phyloP scores from a whole-genome alignment of 2,797 vertebrate species.

The Bovichtus variegatus region DNA sequence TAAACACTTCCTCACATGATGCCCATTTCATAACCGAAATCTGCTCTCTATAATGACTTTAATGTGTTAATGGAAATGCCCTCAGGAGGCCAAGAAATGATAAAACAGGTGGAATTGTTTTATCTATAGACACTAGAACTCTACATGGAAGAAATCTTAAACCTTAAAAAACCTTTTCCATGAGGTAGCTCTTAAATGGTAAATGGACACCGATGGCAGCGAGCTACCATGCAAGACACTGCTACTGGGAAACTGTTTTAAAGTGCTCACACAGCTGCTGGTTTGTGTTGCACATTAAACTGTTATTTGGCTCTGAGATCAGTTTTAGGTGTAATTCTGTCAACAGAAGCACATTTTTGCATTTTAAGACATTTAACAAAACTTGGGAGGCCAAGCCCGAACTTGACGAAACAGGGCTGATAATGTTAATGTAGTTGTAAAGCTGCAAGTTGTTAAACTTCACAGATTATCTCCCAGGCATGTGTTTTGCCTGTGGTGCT shows the following conservation, averaged over 20 bases:
- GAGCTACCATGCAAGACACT: background rate
- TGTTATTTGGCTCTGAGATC: background rate
- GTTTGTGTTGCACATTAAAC: background rate
- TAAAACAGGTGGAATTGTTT: background rate
- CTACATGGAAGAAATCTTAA: background rate
- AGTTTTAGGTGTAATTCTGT: background rate
- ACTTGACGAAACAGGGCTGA: background rate
- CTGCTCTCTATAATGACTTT: background rate
- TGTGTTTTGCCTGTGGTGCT: slow-evolving; percentile 12
- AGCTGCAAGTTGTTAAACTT: slow-evolving; percentile 20
- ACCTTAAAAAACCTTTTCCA: background rate
- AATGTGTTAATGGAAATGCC: background rate
- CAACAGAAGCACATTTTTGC: background rate
- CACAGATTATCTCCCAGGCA: slow-evolving; percentile 2
- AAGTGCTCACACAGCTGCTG: background rate
- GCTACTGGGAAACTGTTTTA: background rate
- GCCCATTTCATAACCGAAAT: background rate
- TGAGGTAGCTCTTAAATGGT: background rate
- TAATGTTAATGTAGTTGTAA: slow-evolving; percentile 6
- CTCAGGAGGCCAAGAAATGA: background rate
- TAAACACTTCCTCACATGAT: background rate
- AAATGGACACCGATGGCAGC: background rate
- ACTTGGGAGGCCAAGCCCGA: background rate
- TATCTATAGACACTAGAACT: background rate
- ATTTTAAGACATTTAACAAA: background rate